These are phyloP conservation scores for Peromyscus polionotus DNA, from an alignment of 2,113 vertebrate genomes.

Conservation along the genomic window DNA sequence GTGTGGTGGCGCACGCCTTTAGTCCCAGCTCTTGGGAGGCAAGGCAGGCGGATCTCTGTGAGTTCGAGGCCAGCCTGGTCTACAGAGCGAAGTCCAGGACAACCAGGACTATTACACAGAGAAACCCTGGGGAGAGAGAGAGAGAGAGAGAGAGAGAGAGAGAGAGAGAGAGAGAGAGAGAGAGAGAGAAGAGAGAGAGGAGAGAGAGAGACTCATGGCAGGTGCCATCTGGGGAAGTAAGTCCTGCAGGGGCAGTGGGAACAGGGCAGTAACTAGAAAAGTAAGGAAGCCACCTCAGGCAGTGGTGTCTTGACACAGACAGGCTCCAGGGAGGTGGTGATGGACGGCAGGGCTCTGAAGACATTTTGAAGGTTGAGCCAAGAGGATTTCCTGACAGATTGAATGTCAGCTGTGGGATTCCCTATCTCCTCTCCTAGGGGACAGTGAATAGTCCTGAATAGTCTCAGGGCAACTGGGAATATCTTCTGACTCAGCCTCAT, in stretches of 20 bases:
- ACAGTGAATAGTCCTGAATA: slow-evolving; percentile 8
- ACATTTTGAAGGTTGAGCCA: slow-evolving; percentile 68
- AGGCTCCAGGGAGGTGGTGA: background rate
- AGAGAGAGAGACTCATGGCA: background rate
- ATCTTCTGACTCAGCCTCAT: slow-evolving; percentile 20
- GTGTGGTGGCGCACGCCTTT: background rate
- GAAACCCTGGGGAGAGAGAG: background rate
- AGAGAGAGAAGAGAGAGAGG: too few species aligned
- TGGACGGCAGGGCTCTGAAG: background rate
- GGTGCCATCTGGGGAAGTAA: background rate
- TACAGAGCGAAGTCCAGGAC: background rate
- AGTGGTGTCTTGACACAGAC: background rate
- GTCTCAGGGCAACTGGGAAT: background rate
- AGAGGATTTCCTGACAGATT: slow-evolving; percentile 74
- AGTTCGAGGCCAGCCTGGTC: background rate
- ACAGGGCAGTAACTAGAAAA: background rate
- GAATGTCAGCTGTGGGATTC: slow-evolving; percentile 69
- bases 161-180: too few species aligned
- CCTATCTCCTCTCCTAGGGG: slow-evolving; percentile 55
- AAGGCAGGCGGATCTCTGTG: background rate
- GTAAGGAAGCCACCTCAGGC: background rate
- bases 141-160: background rate
- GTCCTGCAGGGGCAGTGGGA: background rate
- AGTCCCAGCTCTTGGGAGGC: background rate
- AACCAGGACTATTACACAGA: background rate